Evolutionary conservation across 2,888 invertebrate genomes (phyloP).

Genomic region (Bombylius major): DNA sequence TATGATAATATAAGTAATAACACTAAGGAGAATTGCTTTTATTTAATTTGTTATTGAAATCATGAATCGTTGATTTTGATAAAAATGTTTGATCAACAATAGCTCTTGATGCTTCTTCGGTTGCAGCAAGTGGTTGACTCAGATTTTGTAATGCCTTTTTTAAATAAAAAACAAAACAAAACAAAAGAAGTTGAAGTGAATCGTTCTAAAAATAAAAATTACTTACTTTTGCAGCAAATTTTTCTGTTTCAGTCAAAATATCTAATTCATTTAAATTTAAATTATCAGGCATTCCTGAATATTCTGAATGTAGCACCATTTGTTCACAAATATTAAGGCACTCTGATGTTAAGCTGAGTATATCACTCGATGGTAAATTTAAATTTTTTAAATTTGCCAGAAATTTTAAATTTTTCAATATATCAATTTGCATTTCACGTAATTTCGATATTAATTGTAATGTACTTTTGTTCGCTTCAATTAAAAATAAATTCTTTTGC

Average conservation of each 20-base stretch:
- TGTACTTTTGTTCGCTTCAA: constrained; percentile 30
- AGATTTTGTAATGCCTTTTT: constrained; percentile 27
- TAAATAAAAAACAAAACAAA: background rate
- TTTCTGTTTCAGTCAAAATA: constrained; percentile 31
- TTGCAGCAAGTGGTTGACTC: constrained; percentile 32
- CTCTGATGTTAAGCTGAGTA: constrained; percentile 31
- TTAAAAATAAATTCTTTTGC: constrained; percentile 38
- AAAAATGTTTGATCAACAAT: constrained; percentile 29
- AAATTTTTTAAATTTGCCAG: constrained; percentile 31
- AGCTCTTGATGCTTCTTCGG: constrained; percentile 35
- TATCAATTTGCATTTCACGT: constrained; percentile 34
- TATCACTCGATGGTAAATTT: constrained; percentile 32
- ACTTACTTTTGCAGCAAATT: constrained; percentile 28
- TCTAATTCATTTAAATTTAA: constrained; percentile 26
- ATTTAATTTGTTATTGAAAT: background rate
- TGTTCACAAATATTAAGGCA: constrained; percentile 35
- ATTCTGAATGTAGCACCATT: constrained; percentile 33
- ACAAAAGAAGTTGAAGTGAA: background rate
- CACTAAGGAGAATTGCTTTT: too few species aligned
- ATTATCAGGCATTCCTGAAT: constrained; percentile 32
- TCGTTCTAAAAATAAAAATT: background rate
- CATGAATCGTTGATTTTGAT: background rate
- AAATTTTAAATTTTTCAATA: constrained; percentile 33
- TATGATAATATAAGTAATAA: too few species aligned
- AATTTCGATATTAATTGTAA: constrained; percentile 31